A percentile compares a stretch with the other conserved stretches of the same genome.
Evolutionary conservation across 1,140 invertebrate genomes (phyloP).

Genomic region (Cydia fagiglandana): DNA sequence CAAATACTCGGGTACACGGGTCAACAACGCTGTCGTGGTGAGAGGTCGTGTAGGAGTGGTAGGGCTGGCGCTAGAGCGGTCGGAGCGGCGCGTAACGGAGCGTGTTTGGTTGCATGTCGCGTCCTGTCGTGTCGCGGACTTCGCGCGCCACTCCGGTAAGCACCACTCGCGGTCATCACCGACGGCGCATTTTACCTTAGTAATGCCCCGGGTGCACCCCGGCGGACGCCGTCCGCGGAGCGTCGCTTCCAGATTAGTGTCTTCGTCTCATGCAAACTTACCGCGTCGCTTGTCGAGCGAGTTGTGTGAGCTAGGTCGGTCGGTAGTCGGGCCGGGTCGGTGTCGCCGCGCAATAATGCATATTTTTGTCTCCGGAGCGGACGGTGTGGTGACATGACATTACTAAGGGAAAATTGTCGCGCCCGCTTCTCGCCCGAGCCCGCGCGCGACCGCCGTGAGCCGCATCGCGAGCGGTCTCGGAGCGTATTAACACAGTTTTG

Average conservation of each 20-base stretch:
- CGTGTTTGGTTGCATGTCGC: constrained; percentile 64
- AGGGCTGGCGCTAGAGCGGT: constrained; percentile 11
- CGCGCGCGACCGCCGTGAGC: constrained; percentile 32
- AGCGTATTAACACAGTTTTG: constrained; percentile 52
- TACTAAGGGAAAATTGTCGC: constrained; percentile 74
- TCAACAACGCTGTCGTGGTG: not conserved
- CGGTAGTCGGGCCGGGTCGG: constrained; percentile 34
- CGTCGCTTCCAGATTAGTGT: constrained; percentile 17
- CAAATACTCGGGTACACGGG: not conserved
- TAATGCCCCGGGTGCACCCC: constrained; percentile 53
- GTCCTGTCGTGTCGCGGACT: constrained; percentile 42
- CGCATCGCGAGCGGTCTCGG: constrained; percentile 46
- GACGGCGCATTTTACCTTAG: constrained; percentile 66
- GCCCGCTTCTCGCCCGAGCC: constrained; percentile 48
- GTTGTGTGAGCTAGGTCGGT: constrained; percentile 21
- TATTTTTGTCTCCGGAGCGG: constrained; percentile 33
- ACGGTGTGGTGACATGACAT: constrained; percentile 47
- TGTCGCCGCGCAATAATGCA: constrained; percentile 40
- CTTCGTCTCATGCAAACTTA: not conserved
- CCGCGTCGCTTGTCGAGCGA: not conserved
- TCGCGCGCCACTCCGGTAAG: constrained; percentile 51
- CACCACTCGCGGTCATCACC: constrained; percentile 36
- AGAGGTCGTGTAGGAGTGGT: not conserved
- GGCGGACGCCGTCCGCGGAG: constrained; percentile 36
- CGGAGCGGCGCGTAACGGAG: constrained; percentile 47